These are phyloP conservation scores for Sardina pilchardus DNA, from an alignment of 2,113 vertebrate genomes.

Conservation along the genomic window DNA sequence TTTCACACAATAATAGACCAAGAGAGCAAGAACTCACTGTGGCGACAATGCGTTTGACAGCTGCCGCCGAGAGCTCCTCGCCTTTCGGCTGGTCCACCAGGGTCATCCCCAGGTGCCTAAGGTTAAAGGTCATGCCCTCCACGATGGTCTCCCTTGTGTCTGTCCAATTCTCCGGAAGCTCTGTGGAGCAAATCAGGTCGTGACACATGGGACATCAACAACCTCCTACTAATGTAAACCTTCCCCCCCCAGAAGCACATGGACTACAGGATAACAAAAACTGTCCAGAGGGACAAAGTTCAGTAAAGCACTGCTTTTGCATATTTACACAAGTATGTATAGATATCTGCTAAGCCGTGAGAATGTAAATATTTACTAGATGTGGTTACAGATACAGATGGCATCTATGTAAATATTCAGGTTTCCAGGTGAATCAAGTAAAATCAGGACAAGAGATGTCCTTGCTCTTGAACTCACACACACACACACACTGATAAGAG, in stretches of 20 bases:
- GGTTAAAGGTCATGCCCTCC: conserved; percentile 91
- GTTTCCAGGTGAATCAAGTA: neutral
- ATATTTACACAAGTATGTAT: neutral
- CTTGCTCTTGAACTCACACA: neutral
- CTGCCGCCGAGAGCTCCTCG: conserved; percentile 84
- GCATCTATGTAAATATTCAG: neutral
- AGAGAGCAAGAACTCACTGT: conserved; percentile 73
- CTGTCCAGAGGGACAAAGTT: neutral
- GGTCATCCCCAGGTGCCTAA: conserved; percentile 94
- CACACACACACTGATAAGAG: neutral
- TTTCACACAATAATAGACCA: neutral
- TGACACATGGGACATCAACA: conserved; percentile 1
- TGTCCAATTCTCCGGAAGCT: conserved; percentile 94
- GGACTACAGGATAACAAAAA: neutral
- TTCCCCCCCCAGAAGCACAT: neutral
- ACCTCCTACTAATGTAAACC: neutral
- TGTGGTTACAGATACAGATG: neutral
- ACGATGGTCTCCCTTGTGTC: conserved; percentile 89
- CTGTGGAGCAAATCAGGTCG: conserved; percentile 59
- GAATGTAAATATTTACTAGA: conserved; percentile 11
- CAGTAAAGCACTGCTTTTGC: neutral
- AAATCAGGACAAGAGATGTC: neutral
- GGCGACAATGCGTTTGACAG: conserved; percentile 89
- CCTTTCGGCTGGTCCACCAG: conserved; percentile 94
- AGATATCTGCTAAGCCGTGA: neutral